Base-by-base conservation (phyloP, 2,797 vertebrate species). In the Graptemys geographica region DNA sequence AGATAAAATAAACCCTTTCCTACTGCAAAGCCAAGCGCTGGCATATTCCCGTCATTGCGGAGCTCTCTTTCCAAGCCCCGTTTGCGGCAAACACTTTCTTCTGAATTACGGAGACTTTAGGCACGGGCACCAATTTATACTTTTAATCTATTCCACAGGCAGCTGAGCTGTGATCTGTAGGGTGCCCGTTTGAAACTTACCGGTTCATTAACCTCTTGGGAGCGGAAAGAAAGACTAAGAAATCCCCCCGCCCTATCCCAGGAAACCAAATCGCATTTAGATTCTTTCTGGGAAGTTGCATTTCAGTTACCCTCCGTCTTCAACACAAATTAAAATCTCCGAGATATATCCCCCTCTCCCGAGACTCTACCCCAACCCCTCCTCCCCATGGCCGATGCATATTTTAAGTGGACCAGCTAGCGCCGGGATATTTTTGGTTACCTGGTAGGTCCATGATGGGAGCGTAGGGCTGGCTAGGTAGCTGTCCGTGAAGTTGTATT, bases 401-500 rank as follows among this genome's bases (percentile, higher is more conserved):
- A 94, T 96, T 65, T 79, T 2, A 4, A 37, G 56, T 8, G 76
- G 62, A 44, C 4, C 16, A 27, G 27, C 23, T 52, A 53, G 55
- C 28, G 2, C 80, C 33, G 9, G 88, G 74, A 3, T 28, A 31
- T 37, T 12, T 27, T 18, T 9, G 78, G 92, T 98, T 99, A 99
- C 99, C 99, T 99, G 99, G 96, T 96, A 96, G 96, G 88, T 98
- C 99, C 99, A 99, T 99, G 98, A 81, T 80, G 83, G 89, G 97
- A 97, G 97, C 97, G 95, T 96, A 93, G 96, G 56, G 89, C 81
- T 93, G 97, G 52, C 51, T 87, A 76, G 92, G 97, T 84, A 93
- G 93, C 96, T 92, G 96, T 97, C 96, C 97, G 97, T 97, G 98
- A 98, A 98, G 96, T 98, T 98, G 97, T 96, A 97, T 97, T 92